Evolutionary conservation across 2,888 invertebrate genomes (phyloP).

Genomic region (Drosophila acutilabella): DNA sequence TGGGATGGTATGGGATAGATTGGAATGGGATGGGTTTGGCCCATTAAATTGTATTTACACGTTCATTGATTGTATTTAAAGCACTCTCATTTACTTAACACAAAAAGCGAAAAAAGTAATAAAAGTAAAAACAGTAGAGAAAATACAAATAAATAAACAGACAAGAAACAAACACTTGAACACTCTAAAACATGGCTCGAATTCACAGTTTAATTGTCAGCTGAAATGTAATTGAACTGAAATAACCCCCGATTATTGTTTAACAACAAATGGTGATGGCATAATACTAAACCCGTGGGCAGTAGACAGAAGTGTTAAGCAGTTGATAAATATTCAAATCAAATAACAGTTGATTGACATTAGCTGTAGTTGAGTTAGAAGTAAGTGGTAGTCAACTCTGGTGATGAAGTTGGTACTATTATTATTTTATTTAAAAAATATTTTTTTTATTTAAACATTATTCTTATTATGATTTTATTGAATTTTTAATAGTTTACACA

Average conservation of each 20-base stretch:
- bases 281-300: slow-evolving; percentile 9
- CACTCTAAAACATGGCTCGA: slow-evolving; percentile 41
- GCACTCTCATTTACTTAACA: slow-evolving; percentile 43
- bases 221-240: slow-evolving; percentile 63
- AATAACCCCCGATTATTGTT: slow-evolving; percentile 52
- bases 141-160: slow-evolving; percentile 11
- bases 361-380: too few relatives aligned
- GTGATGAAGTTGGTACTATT: too few relatives aligned
- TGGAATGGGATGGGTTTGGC: slow-evolving; percentile 53
- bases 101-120: slow-evolving; percentile 17
- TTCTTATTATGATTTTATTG: too few relatives aligned
- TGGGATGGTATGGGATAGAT: slow-evolving; percentile 31
- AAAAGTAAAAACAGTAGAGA: not conserved
- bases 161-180: slow-evolving; percentile 17
- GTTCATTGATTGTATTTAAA: slow-evolving; percentile 67
- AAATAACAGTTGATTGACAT: not conserved
- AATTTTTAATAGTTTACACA: too few relatives aligned
- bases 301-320: slow-evolving; percentile 5
- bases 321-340: slow-evolving; percentile 12
- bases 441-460: too few relatives aligned
- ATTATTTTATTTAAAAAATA: too few relatives aligned
- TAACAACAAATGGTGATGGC: slow-evolving; percentile 34
- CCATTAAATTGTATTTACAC: slow-evolving; percentile 76
- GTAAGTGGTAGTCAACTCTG: too few relatives aligned
- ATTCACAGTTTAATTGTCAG: slow-evolving; percentile 56